Evolutionary conservation across 2,888 invertebrate species (phyloP).

Genomic region (Leucophenga montana): DNA sequence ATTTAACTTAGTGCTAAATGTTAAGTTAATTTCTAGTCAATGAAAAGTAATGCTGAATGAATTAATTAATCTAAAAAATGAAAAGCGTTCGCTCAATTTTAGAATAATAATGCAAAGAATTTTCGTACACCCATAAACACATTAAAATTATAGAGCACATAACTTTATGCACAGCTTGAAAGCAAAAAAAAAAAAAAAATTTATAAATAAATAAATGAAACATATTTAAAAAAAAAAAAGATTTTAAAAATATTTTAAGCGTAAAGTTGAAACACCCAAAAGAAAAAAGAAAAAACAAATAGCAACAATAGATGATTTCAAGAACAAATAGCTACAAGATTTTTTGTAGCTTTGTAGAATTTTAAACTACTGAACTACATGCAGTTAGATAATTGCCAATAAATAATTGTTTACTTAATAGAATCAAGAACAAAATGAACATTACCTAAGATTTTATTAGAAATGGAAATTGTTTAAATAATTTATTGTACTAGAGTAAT

Average conservation of each 20-base stretch:
- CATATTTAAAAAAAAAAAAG: conserved; percentile 10
- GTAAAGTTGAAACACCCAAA: conserved; percentile 26
- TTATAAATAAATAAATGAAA: no score
- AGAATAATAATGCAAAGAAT: conserved; percentile 51
- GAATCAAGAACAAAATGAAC: conserved; percentile 45
- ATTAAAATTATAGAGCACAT: conserved; percentile 52
- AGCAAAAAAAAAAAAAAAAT: conserved; percentile 41
- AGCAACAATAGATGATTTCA: conserved; percentile 12
- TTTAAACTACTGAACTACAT: conserved; percentile 42
- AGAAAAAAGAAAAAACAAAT: conserved; percentile 14
- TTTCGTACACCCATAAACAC: conserved; percentile 35
- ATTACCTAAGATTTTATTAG: conserved; percentile 65
- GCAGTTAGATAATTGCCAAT: conserved; percentile 66
- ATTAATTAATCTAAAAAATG: conserved; percentile 29
- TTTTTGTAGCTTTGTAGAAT: not conserved
- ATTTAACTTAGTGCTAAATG: conserved; percentile 45
- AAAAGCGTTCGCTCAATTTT: conserved; percentile 48
- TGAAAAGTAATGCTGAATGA: conserved; percentile 57
- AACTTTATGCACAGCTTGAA: conserved; percentile 60
- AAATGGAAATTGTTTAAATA: conserved; percentile 20
- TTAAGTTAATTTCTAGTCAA: conserved; percentile 67
- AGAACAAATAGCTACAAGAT: conserved; percentile 30
- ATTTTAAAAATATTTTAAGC: conserved; percentile 22
- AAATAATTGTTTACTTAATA: conserved; percentile 49
- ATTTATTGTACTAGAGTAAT: not conserved